Base-by-base conservation (phyloP, 2,888 invertebrate species). In the Helleia helle region DNA sequence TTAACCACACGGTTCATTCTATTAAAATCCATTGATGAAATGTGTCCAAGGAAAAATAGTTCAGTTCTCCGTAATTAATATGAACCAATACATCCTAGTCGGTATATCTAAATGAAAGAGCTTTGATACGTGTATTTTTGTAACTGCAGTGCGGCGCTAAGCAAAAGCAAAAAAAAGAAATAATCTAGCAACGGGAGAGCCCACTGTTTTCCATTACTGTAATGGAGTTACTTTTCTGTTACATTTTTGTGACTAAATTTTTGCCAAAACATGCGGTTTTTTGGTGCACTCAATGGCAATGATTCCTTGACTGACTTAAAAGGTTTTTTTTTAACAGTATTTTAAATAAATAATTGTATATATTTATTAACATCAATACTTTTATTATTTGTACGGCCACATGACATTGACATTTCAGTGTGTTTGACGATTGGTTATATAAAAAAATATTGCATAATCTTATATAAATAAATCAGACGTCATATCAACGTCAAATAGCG, bases 161-260 rank as follows among this genome's bases (percentile, higher is more conserved):
- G 36, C 42, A 44, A 36, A 39, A 38, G 45, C 40, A 41, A 45
- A 46, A 48, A 41, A 47, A 45, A n/a, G 43, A 47, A 48, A 48
- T 48, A 47, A 50, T 47, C 43, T 42, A 51, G 46, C 68, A 57
- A 65, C 69, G 62, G 51, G 63, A 68, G 66, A 66, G 66, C 63
- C 63, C 71, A 73, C 70, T 77, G 71, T 77, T 75, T 75, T 75
- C 76, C 76, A 79, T 77, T 77, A 77, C 59, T 55, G 57, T 77
- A 79, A 79, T 77, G 75, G 50, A 54, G 49, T 51, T 50, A 51
- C 51, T 49, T 50, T 69, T 63, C 64, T 58, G 65, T 66, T 59
- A 68, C 58, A 67, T 72, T 72, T 71, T 66, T 62, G 64, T 58
- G 58, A 59, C 62, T 59, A 41, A 42, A 48, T 40, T 50, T 44